Evolutionary conservation across 1,140 invertebrate genomes (phyloP), one percentile per base, ranked within the genome.

Genomic region (Steinernema khuongi): DNA sequence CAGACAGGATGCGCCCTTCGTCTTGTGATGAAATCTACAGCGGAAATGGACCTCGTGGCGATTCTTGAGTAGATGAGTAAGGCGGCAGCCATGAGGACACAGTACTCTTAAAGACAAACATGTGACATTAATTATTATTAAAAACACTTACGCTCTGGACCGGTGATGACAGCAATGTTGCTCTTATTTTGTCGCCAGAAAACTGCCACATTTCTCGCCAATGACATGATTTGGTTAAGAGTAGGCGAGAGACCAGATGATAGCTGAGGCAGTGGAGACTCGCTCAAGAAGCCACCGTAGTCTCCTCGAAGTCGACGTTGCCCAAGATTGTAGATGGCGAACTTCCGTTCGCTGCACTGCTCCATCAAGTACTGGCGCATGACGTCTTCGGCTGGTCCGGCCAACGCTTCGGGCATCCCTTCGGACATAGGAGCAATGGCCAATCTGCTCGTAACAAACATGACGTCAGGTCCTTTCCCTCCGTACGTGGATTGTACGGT

Each of bases 401-500:
- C 78, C 14, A 79, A 36, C 22, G 78, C 31, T 68, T 79, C 78
- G 0, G 78, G 78, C 22, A 79, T 67, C 11, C 50, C 74, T 31
- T 79, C 78, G n/a, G 71, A 31, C 60, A 80, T 32, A 31, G 77
- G 74, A 29, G 78, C 77, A 28, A 79, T 77, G 17, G 70, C 67
- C 17, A 79, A 18, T 19, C 78, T 7, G 29, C 67, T 60, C n/a
- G 73, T 79, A 1, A 79, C n/a, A 70, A 75, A 79, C 30, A 66
- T 71, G 0, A 80, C 43, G 33, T 79, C 78, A 18, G 78, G 78
- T 4, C 78, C 78, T 50, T 79, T 79, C 19, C 77, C 77, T 29
- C 73, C 73, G 28, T 72, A 74, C n/a, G 73, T 74, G 31, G 41
- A 33, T 85, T 94, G 93, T 67, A 97, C 93, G 31, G 93, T 92